phyloP scores from a whole-genome alignment of 1,140 invertebrate species.

The Wasmannia auropunctata region DNA sequence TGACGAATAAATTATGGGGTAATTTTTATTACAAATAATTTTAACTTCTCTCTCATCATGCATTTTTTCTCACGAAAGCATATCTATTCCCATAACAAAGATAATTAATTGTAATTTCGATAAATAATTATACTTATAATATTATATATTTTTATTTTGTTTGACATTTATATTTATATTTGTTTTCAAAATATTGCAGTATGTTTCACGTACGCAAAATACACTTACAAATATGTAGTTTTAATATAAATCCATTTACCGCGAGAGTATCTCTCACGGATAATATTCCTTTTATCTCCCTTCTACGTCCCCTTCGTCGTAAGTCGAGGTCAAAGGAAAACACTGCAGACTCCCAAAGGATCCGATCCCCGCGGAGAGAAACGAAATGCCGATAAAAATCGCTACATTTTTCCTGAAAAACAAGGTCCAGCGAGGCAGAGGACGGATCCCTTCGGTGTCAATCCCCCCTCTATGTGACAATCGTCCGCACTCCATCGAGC shows the following conservation, averaged over 20 bases:
- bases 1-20: not conserved
- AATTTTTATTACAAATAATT: slow-evolving; percentile 6
- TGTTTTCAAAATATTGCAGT: not conserved
- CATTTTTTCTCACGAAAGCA: not conserved
- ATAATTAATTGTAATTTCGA: not conserved
- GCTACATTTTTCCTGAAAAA: slow-evolving; percentile 59
- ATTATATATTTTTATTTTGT: not conserved
- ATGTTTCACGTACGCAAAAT: not conserved
- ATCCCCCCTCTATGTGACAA: slow-evolving; percentile 48
- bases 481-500: slow-evolving; percentile 25
- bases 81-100: not conserved
- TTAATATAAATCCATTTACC: slow-evolving; percentile 28
- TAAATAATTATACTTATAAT: not conserved
- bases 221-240: not conserved
- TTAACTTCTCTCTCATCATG: not conserved
- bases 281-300: slow-evolving; percentile 9
- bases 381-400: slow-evolving; percentile 57
- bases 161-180: not conserved
- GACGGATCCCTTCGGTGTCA: slow-evolving; percentile 6
- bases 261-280: not conserved
- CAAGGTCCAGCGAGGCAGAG: slow-evolving; percentile 17
- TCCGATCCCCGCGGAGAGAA: slow-evolving; percentile 22
- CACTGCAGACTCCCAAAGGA: slow-evolving; percentile 56
- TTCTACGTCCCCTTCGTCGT: not conserved
- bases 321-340: slow-evolving; percentile 46